Evolutionary conservation across 2,888 invertebrate genomes (phyloP).

Genomic region (Amorpha juglandis): DNA sequence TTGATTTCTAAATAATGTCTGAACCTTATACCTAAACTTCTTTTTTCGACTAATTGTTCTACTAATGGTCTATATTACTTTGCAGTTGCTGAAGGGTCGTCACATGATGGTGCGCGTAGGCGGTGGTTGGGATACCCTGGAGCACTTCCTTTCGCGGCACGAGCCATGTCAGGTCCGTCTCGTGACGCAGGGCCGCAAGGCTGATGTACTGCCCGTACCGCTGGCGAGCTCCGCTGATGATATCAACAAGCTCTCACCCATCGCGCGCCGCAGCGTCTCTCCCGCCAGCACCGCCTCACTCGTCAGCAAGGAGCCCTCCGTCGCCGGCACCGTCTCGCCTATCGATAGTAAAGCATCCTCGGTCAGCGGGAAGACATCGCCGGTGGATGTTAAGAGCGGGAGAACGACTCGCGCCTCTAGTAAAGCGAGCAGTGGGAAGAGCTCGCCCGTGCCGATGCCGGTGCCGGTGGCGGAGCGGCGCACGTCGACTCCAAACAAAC

Average conservation of each 20-base stretch:
- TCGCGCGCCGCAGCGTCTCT: constrained; percentile 35
- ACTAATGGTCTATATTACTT: neutral
- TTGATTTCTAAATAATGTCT: too few species aligned
- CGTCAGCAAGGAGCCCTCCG: constrained; percentile 44
- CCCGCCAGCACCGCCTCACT: constrained; percentile 40
- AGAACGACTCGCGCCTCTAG: constrained; percentile 49
- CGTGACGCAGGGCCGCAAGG: constrained; percentile 72
- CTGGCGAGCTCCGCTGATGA: neutral
- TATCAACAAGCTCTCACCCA: constrained; percentile 26
- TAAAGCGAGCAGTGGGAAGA: constrained; percentile 56
- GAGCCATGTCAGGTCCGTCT: constrained; percentile 92
- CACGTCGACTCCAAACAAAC: constrained; percentile 62
- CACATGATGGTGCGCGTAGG: constrained; percentile 98
- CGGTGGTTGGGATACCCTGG: constrained; percentile 97
- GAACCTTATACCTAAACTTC: too few species aligned
- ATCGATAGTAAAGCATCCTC: constrained; percentile 59
- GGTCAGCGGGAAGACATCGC: constrained; percentile 59
- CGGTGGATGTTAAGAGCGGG: constrained; percentile 46
- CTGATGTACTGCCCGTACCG: constrained; percentile 32
- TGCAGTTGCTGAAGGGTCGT: constrained; percentile 92
- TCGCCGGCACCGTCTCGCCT: constrained; percentile 50
- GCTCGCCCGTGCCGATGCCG: constrained; percentile 43
- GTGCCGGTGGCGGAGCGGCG: constrained; percentile 39
- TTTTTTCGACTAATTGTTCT: neutral
- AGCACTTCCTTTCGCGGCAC: constrained; percentile 95